Conservation (phyloP, 2,797 vertebrate genomes). For the Margarornis squamiger region DNA sequence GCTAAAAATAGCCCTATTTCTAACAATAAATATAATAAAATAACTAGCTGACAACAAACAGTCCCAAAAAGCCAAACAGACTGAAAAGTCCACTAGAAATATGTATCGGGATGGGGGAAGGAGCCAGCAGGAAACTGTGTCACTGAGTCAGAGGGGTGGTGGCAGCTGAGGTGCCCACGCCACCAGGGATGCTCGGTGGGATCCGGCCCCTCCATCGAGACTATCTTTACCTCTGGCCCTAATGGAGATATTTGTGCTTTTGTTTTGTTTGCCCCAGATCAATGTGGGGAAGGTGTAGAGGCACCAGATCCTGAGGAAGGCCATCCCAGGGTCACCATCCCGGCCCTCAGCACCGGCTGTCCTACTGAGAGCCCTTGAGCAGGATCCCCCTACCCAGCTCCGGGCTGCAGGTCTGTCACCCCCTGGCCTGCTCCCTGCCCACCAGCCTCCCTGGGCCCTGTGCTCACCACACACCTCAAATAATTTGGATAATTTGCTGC, state of each 20-base stretch:
- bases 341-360: rapidly evolving
- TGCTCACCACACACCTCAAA: neutral
- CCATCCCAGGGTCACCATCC: neutral
- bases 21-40: conserved; percentile 60
- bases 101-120: neutral
- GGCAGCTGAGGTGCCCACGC: rapidly evolving
- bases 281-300: rapidly evolving
- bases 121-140: neutral
- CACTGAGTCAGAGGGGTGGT: neutral
- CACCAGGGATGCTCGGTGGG: rapidly evolving
- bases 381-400: neutral
- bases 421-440: neutral
- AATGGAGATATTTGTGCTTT: rapidly evolving
- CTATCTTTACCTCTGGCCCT: rapidly evolving
- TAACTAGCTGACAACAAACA: conserved; percentile 43
- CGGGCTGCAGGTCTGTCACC: rapidly evolving
- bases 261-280: neutral
- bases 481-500: neutral
- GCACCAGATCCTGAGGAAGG: neutral
- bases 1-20: conserved; percentile 61
- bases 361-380: rapidly evolving
- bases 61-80: conserved; percentile 32
- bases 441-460: rapidly evolving
- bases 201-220: rapidly evolving
- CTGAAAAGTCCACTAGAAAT: neutral